Base-by-base conservation (phyloP, 2,888 invertebrate genomes). In the Pristionchus exspectatus region DNA sequence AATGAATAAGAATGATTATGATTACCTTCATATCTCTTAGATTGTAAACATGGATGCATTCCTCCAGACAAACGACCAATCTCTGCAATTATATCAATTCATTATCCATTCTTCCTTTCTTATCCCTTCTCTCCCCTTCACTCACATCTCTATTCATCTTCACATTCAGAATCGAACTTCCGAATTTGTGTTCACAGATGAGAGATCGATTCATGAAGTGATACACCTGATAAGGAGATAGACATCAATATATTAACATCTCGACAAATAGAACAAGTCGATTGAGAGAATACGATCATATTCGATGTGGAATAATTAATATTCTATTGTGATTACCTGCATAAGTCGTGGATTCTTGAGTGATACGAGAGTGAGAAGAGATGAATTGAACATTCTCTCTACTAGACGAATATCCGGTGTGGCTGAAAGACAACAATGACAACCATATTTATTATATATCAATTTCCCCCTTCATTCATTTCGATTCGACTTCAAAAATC, bases 21-120 rank as follows among this genome's bases (percentile, higher is more conserved):
- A 59, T 87, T 12, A 92, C 93, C 90, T 92, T 93, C 95, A 95
- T 95, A 83, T 95, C 95, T 27, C 95, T 97, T 95, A 99, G 98
- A 96, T 98, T 98, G 96, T 99, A 99, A 95, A 99, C 98, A 96
- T 98, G 98, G 93, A 99, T 96, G 94, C 98, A 98, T 96, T 99
- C 99, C 96, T 99, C 98, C 95, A 99, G 96, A 95, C 98, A 98
- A 93, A 99, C 99, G 93, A 99, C 97, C 95, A 99, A 96, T 95
- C 99, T 96, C 97, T 97, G 96, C 84, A 95, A 90, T 21, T 27
- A 38, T 56, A 14, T 30, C 63, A 21, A 33, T n/a, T 87, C 33
- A 69, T 21, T 30, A 38, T 10, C 44, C n/a, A 87, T 27, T 27
- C n/a, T 14, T 87, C 24, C n/a, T 30, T 38, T 54, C 27, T 84